phyloP scores from a whole-genome alignment of 1,140 invertebrate genomes.

The Eupeodes corollae region DNA sequence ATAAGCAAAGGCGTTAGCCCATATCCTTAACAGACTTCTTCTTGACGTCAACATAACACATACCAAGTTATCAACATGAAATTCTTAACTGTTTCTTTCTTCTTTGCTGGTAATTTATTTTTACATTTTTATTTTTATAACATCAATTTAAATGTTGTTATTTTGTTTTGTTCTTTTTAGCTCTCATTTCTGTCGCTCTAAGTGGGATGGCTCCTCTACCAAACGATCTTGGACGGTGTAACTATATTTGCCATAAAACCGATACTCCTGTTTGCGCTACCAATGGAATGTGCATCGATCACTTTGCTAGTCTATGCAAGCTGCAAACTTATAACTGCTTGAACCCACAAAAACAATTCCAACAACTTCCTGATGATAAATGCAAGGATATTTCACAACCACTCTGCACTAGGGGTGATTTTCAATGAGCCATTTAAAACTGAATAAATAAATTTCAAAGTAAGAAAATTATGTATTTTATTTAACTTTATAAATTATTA shows the following conservation, averaged over 20 bases:
- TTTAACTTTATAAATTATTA: too few relatives aligned
- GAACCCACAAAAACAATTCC: slow-evolving; percentile 4
- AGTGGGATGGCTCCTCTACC: background rate
- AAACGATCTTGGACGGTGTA: slow-evolving; percentile 18
- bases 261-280: slow-evolving; percentile 22
- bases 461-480: too few relatives aligned
- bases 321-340: slow-evolving; percentile 27
- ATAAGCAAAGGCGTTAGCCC: too few relatives aligned
- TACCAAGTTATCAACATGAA: slow-evolving; percentile 18
- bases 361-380: too few relatives aligned
- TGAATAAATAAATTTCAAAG: too few relatives aligned
- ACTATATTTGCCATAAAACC: slow-evolving; percentile 15
- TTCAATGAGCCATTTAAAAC: too few relatives aligned
- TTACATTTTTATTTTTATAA: slow-evolving; percentile 7
- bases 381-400: too few relatives aligned
- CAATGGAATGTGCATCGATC: slow-evolving; percentile 24
- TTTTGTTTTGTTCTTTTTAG: background rate
- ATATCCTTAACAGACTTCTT: too few relatives aligned
- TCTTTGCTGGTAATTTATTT: too few relatives aligned
- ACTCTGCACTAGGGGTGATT: too few relatives aligned
- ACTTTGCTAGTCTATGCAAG: slow-evolving; percentile 28
- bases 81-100: slow-evolving; percentile 5
- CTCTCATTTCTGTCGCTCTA: background rate
- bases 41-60: too few relatives aligned
- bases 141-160: background rate